These are phyloP conservation scores for Strigamia crassipes DNA, from an alignment of 2,888 invertebrate species.

Conservation along the genomic window DNA sequence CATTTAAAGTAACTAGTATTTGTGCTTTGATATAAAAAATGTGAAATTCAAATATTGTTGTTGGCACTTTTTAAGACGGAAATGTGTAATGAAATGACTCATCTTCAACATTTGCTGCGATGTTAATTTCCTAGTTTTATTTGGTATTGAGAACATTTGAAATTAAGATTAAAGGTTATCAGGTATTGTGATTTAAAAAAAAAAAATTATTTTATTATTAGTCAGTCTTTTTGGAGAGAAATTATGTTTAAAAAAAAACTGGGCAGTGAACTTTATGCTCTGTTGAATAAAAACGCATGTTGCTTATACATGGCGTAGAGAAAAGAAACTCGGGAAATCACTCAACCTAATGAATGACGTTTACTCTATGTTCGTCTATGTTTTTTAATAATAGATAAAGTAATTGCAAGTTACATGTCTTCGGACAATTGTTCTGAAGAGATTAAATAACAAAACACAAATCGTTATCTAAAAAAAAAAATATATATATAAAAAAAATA, in stretches of 20 bases:
- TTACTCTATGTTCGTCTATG: background rate
- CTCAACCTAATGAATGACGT: background rate
- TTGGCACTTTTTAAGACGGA: background rate
- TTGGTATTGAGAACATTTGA: background rate
- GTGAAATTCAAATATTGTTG: background rate
- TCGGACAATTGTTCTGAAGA: background rate
- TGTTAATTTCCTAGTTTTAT: background rate
- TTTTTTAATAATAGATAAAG: background rate
- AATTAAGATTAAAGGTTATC: background rate
- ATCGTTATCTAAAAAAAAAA: background rate
- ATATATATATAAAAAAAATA: background rate
- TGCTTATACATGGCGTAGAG: background rate
- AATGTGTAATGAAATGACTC: conserved; percentile 15
- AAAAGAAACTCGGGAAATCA: background rate
- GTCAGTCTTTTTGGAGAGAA: background rate
- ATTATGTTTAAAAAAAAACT: background rate
- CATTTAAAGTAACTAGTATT: background rate
- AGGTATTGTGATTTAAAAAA: background rate
- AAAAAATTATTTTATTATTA: no score
- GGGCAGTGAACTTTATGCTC: conserved; percentile 35
- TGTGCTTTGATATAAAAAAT: background rate
- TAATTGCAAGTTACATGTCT: no score
- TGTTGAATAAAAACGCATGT: background rate
- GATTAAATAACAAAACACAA: background rate
- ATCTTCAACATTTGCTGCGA: background rate